phyloP scores from a whole-genome alignment of 2,797 vertebrate genomes.

The Danio albolineatus region DNA sequence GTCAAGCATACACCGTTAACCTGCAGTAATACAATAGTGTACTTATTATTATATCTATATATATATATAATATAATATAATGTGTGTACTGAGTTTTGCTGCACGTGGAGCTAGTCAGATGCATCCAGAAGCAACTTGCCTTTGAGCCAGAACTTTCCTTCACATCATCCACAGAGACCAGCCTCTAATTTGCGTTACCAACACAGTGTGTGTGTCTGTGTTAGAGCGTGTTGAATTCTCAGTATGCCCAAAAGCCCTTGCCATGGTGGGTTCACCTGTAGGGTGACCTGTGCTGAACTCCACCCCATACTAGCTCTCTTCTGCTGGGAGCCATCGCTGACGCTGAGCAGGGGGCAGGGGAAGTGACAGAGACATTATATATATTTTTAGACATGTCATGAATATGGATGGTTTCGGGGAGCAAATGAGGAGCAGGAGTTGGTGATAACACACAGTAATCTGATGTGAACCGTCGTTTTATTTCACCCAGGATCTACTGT shows the following conservation, averaged over 20 bases:
- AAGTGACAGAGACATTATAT: slow-evolving; percentile 20
- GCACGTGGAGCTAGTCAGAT: slow-evolving; percentile 7
- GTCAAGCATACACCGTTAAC: no score
- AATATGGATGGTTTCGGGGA: slow-evolving; percentile 48
- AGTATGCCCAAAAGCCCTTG: slow-evolving; percentile 17
- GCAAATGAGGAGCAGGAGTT: slow-evolving; percentile 28
- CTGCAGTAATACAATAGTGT: no score
- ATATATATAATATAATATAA: no score
- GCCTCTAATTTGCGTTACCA: slow-evolving; percentile 34
- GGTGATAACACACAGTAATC: slow-evolving; percentile 14
- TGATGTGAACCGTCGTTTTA: slow-evolving; percentile 1
- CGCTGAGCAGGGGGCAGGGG: neutral
- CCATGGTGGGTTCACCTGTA: slow-evolving; percentile 42
- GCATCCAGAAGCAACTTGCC: slow-evolving; percentile 42
- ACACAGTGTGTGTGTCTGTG: neutral
- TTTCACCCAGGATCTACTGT: slow-evolving; percentile 11
- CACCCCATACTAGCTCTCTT: slow-evolving; percentile 11
- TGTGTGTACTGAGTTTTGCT: neutral
- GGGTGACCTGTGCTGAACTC: slow-evolving; percentile 21
- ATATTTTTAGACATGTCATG: slow-evolving; percentile 54
- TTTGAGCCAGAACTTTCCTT: slow-evolving; percentile 42
- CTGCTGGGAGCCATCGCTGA: neutral
- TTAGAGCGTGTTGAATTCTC: neutral
- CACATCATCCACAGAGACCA: slow-evolving; percentile 43
- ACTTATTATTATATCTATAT: no score